These are phyloP conservation scores for Xanthorhoe designata DNA, from an alignment of 2,888 invertebrate species.

Conservation along the genomic window DNA sequence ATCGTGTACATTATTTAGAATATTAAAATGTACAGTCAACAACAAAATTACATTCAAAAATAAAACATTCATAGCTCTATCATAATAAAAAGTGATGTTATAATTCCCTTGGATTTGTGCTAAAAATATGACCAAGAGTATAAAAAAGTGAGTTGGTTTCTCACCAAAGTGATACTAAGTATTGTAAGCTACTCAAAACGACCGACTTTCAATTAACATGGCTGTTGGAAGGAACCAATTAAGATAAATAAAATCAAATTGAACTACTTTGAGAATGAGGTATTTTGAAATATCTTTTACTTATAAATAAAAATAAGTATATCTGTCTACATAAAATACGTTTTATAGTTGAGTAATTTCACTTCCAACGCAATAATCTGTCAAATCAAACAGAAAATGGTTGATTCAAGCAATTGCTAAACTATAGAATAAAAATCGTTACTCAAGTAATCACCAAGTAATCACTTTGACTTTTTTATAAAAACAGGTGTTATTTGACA, in stretches of 20 bases:
- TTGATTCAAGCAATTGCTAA: too few relatives aligned
- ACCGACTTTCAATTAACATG: constrained; percentile 59
- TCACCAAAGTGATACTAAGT: constrained; percentile 72
- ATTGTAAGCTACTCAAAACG: constrained; percentile 57
- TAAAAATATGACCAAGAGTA: not conserved
- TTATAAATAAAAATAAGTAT: too few relatives aligned
- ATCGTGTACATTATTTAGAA: not conserved
- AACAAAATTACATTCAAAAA: not conserved
- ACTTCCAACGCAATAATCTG: too few relatives aligned
- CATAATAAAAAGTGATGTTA: not conserved
- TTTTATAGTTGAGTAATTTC: too few relatives aligned
- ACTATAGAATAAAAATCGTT: too few relatives aligned
- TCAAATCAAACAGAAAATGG: too few relatives aligned
- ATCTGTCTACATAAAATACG: too few relatives aligned
- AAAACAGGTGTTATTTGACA: too few relatives aligned
- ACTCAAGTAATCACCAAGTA: too few relatives aligned
- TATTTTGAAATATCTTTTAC: constrained; percentile 6
- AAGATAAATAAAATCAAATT: constrained; percentile 46
- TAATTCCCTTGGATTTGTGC: not conserved
- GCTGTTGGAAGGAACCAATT: constrained; percentile 65
- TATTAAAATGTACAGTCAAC: not conserved
- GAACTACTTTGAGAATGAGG: constrained; percentile 1
- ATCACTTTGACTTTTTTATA: too few relatives aligned
- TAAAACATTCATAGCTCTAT: not conserved
- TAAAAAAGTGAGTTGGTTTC: constrained; percentile 35